These are phyloP conservation scores for Caradrina kadenii DNA, from an alignment of 2,888 invertebrate species.

Conservation along the genomic window DNA sequence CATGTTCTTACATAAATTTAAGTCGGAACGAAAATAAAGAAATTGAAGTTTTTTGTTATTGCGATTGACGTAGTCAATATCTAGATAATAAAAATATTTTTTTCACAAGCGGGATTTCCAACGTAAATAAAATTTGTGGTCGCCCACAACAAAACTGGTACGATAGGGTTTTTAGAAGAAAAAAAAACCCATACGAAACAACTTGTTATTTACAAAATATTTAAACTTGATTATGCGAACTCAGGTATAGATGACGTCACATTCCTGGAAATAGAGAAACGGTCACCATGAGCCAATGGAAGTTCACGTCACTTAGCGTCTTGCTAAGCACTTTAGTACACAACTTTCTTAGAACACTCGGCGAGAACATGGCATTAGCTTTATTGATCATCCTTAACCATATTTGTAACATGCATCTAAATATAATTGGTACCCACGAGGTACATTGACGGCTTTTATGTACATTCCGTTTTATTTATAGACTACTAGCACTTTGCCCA, in stretches of 20 bases:
- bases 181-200: slow-evolving; percentile 20
- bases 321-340: slow-evolving; percentile 23
- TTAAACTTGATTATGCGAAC: neutral
- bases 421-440: neutral
- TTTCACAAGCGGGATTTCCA: neutral
- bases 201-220: neutral
- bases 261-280: slow-evolving; percentile 20
- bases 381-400: neutral
- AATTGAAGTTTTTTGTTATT: neutral
- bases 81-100: neutral
- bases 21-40: neutral
- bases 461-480: no score
- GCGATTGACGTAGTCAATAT: neutral
- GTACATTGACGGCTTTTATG: neutral
- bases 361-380: neutral
- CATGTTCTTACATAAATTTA: neutral
- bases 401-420: neutral
- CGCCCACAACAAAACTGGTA: neutral
- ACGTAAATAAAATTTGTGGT: neutral
- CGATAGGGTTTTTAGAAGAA: neutral
- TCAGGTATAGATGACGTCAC: slow-evolving; percentile 12
- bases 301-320: slow-evolving; percentile 15
- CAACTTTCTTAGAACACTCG: slow-evolving; percentile 9
- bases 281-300: slow-evolving; percentile 21
- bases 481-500: no score